Evolutionary conservation across 2,888 invertebrate species (phyloP).

Genomic region (Zootermopsis nevadensis): DNA sequence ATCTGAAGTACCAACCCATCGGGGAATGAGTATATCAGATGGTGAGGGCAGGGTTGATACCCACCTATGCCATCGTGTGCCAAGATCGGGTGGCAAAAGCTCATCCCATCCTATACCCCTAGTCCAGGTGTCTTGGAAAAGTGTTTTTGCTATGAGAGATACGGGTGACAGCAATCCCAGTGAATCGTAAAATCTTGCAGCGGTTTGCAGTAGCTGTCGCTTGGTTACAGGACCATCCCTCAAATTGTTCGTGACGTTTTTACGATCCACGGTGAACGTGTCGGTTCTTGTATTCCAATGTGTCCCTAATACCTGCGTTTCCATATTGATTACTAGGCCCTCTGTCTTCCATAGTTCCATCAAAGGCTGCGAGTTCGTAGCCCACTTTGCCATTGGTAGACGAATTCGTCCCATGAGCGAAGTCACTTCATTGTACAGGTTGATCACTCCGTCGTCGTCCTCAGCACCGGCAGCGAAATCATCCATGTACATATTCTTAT

Average conservation of each 20-base stretch:
- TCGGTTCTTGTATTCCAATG: background rate
- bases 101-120: background rate
- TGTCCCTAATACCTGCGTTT: background rate
- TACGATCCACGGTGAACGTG: background rate
- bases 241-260: background rate
- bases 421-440: background rate
- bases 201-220: background rate
- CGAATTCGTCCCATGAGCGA: background rate
- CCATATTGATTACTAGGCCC: background rate
- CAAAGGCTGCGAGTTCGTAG: background rate
- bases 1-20: background rate
- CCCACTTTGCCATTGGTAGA: slow-evolving; percentile 16
- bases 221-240: background rate
- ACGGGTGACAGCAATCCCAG: background rate
- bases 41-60: background rate
- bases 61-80: background rate
- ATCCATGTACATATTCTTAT: slow-evolving; percentile 22
- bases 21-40: background rate
- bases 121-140: slow-evolving; percentile 17
- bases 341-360: background rate
- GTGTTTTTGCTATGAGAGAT: background rate
- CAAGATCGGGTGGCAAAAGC: slow-evolving; percentile 3
- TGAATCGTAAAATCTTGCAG: background rate
- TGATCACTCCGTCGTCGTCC: slow-evolving; percentile 5
- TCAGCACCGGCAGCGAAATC: slow-evolving; percentile 16